Conservation (phyloP, 2,113 vertebrate genomes). For the Oryctolagus cuniculus region mOryCun1.1 NC_091447.1:66049001-66049500, state of each 20-base stretch:
- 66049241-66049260: too few relatives aligned
- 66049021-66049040: neutral
- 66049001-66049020: neutral
- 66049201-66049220: neutral
- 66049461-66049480: neutral
- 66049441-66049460: neutral
- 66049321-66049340: neutral
- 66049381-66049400: neutral
- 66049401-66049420: neutral
- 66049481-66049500: neutral
- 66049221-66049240: neutral
- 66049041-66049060: neutral
- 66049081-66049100: neutral
- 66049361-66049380: neutral
- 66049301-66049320: too few relatives aligned
- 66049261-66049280: too few relatives aligned
- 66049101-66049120: neutral
- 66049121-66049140: neutral
- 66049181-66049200: neutral
- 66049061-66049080: neutral
- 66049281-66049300: neutral
- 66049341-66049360: conserved; percentile 8
- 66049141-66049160: too few relatives aligned
- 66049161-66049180: too few relatives aligned
- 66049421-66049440: neutral